These are phyloP conservation scores for Crocuta crocuta DNA, from an alignment of 2,113 vertebrate genomes.

Conservation along the genomic window DNA sequence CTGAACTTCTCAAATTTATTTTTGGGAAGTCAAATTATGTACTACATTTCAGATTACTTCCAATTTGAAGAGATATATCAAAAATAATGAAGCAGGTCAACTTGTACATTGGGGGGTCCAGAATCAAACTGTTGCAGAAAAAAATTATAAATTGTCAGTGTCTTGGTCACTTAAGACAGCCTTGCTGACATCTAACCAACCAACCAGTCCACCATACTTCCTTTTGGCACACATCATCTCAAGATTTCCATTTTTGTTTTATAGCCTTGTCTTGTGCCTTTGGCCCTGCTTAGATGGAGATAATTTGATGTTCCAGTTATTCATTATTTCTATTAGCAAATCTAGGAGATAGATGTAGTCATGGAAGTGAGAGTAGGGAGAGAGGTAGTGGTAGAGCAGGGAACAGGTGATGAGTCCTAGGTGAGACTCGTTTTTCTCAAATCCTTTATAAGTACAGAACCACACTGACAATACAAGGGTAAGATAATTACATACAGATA, in stretches of 20 bases:
- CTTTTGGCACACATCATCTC: conserved; percentile 46
- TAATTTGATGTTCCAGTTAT: neutral
- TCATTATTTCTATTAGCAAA: conserved; percentile 17
- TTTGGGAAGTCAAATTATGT: neutral
- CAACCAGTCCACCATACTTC: conserved; percentile 46
- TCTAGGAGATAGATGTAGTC: neutral
- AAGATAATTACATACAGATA: conserved; percentile 44
- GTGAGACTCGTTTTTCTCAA: neutral
- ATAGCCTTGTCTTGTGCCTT: neutral
- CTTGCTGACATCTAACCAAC: conserved; percentile 18
- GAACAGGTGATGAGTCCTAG: neutral
- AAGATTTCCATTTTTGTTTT: neutral
- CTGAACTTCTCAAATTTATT: neutral
- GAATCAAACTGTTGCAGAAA: conserved; percentile 27
- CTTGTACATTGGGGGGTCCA: neutral
- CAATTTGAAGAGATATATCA: neutral
- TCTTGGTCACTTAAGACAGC: neutral
- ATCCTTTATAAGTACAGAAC: conserved; percentile 6
- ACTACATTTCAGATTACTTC: neutral
- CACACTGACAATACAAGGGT: neutral
- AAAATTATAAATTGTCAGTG: conserved; percentile 18
- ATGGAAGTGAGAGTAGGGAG: neutral
- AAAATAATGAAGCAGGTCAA: conserved; percentile 29
- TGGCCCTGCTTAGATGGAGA: neutral
- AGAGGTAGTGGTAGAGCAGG: neutral